Conservation (phyloP, 2,113 vertebrate species). For the Bos taurus region ARS-UCD2.0 NC_037331.1:85098501-85099000, state of each 20-base stretch:
- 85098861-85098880: background rate
- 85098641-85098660: background rate
- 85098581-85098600: background rate
- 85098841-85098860: background rate
- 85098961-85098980: slow-evolving; percentile 22
- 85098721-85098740: background rate
- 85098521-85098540: background rate
- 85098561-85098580: background rate
- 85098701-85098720: background rate
- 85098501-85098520: background rate
- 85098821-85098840: background rate
- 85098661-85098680: background rate
- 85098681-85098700: background rate
- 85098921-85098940: background rate
- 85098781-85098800: background rate
- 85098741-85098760: background rate
- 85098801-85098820: background rate
- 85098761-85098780: background rate
- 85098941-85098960: background rate
- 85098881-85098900: background rate
- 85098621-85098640: background rate
- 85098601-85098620: background rate
- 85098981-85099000: background rate
- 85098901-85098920: background rate
- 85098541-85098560: background rate